These are phyloP conservation scores for Zosterops pallidus DNA, from an alignment of 2,113 vertebrate species.

Conservation along the genomic window DNA sequence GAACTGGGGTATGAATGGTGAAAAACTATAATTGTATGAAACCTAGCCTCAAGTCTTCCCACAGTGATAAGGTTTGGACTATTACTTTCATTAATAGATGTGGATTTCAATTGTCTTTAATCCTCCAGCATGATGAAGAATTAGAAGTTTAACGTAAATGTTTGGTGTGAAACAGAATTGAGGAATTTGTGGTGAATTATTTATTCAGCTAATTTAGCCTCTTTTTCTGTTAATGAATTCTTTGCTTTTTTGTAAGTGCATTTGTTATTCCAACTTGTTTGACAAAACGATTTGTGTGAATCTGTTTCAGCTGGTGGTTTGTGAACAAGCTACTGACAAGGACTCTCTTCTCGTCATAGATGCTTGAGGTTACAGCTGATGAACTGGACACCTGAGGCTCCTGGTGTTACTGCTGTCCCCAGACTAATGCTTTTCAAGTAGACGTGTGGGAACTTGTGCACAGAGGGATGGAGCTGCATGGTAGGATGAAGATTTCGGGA, in stretches of 20 bases:
- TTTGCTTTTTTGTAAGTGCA: neutral
- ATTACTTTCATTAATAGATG: neutral
- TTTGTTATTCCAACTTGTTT: slow-evolving; percentile 39
- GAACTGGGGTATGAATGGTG: neutral
- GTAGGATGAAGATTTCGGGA: neutral
- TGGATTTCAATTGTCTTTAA: neutral
- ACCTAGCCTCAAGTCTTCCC: neutral
- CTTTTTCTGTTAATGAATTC: slow-evolving; percentile 16
- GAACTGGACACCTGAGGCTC: neutral
- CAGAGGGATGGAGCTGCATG: neutral
- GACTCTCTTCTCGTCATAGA: neutral
- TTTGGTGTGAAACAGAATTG: slow-evolving; percentile 22
- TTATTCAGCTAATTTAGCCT: slow-evolving; percentile 43
- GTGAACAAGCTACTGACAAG: neutral
- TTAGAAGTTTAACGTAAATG: slow-evolving; percentile 19
- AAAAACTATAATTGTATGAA: neutral
- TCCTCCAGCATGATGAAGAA: slow-evolving; percentile 5
- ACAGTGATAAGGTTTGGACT: neutral
- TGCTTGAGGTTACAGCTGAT: neutral
- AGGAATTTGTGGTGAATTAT: slow-evolving; percentile 49
- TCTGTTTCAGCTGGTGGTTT: neutral
- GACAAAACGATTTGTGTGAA: neutral
- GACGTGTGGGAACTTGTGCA: neutral
- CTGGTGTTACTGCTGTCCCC: neutral
- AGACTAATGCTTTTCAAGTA: neutral